Evolutionary conservation across 2,797 vertebrate genomes (phyloP), one percentile per base, ranked within the genome.

Genomic region (Buphagus erythrorhynchus): DNA sequence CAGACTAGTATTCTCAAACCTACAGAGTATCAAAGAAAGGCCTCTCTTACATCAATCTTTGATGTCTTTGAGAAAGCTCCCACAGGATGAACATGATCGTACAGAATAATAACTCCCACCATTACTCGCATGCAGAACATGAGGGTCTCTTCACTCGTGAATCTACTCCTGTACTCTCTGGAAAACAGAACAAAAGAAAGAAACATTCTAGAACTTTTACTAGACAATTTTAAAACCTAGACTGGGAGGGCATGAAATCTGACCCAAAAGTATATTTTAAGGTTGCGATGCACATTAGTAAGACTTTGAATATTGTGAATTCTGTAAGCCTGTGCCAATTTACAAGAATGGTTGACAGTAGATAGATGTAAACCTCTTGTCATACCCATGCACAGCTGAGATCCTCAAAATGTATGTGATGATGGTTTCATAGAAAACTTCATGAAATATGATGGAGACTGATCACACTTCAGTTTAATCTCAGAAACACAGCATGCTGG

Each of bases 71-170:
- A 99, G 98, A 99, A 99, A 95, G 99, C 99, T 66, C 99, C 99
- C 75, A 99, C 99, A 16, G 99, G 99, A 96, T 99, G 99, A 57
- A 99, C 99, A 0, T 99, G 99, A 98, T 99, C 99, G 0, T 99
- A 99, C 13, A 99, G 99, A 94, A 99, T 99, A 96, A 99, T 99
- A 95, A 99, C 99, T 1, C 99, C 99, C 48, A 99, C 99, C 99
- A 99, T 99, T 62, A 99, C 99, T 96, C 99, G 97, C 99, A 99
- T 99, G 98, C 99, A 99, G 96, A 99, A 99, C 98, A 99, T 97
- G 75, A 99, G 98, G 0, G 99, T 99, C 95, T 99, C 99, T 90
- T 99, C 99, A 45, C 99, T 99, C 91, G 99, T 99, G 96, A 99
- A 99, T 79, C 99, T 98, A 97, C 99, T 99, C 6, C 99, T 98